These are phyloP conservation scores for Drosophila sturtevanti DNA, from an alignment of 1,140 invertebrate genomes.

Conservation along the genomic window DNA sequence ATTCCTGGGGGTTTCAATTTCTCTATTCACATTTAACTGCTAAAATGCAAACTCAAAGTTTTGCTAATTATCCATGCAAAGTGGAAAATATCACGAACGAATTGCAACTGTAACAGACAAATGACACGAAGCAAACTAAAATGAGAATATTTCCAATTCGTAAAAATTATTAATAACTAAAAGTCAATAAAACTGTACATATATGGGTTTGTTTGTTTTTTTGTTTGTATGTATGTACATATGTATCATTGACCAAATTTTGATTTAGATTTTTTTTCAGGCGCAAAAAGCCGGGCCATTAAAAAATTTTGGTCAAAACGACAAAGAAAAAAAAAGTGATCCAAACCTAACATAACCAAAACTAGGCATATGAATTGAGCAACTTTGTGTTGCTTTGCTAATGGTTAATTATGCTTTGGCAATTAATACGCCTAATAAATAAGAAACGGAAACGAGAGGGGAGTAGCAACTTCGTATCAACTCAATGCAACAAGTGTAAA, in stretches of 20 bases:
- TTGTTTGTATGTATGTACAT: slow-evolving; percentile 9
- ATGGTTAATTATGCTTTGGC: slow-evolving; percentile 40
- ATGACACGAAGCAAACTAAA: slow-evolving; percentile 4
- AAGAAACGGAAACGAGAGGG: background rate
- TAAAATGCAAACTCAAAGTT: slow-evolving; percentile 32
- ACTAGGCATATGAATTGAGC: slow-evolving; percentile 47
- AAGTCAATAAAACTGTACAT: no score
- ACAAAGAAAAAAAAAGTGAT: slow-evolving; percentile 9
- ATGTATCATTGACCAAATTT: background rate
- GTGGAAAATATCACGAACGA: slow-evolving; percentile 71
- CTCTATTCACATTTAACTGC: slow-evolving; percentile 42
- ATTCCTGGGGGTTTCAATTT: slow-evolving; percentile 40
- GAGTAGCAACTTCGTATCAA: background rate
- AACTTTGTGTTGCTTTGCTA: slow-evolving; percentile 48
- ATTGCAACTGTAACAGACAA: slow-evolving; percentile 24
- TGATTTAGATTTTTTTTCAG: slow-evolving; percentile 22
- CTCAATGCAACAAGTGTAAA: slow-evolving; percentile 44
- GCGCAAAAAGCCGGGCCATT: background rate
- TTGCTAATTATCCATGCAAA: slow-evolving; percentile 63
- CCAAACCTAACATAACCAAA: slow-evolving; percentile 41
- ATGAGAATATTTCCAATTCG: slow-evolving; percentile 27
- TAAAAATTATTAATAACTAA: slow-evolving; percentile 32
- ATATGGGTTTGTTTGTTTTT: no score
- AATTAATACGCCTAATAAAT: slow-evolving; percentile 28
- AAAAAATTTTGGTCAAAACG: slow-evolving; percentile 3